Evolutionary conservation across 64 coral and sea anemone genomes (phyloP).

Genomic region (Pachyseris speciosa): DNA sequence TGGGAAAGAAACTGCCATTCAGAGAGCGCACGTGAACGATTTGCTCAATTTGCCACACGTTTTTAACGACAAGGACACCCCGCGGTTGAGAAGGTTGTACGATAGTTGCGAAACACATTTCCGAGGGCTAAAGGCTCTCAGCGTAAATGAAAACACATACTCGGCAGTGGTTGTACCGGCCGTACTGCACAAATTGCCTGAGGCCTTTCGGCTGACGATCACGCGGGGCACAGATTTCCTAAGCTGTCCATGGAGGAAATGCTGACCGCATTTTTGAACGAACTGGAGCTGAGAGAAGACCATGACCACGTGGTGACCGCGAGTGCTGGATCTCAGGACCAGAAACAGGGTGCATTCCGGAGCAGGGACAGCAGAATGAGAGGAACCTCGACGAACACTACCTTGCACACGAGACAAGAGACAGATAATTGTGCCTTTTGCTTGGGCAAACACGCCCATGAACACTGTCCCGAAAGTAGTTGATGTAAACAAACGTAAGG

Average conservation of each 20-base stretch:
- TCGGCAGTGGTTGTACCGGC: constrained; percentile 31
- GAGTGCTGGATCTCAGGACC: too few relatives aligned
- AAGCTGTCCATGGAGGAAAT: not conserved
- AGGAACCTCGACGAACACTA: not conserved
- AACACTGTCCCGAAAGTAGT: constrained; percentile 23
- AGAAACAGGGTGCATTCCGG: not conserved
- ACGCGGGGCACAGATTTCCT: not conserved
- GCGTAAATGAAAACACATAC: not conserved
- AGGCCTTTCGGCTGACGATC: constrained; percentile 22
- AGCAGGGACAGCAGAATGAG: not conserved
- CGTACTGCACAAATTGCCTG: constrained; percentile 15
- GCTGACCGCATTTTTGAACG: not conserved
- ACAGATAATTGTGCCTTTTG: constrained; percentile 34
- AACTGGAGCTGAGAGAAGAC: constrained; percentile 34
- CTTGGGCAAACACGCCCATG: not conserved
- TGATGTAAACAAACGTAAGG: not conserved
- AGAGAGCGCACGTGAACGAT: constrained; percentile 4
- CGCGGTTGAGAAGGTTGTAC: not conserved
- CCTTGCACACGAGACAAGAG: not conserved
- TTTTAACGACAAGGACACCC: not conserved
- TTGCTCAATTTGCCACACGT: not conserved
- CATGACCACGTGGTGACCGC: not conserved
- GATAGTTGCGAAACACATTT: constrained; percentile 7
- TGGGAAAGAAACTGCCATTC: not conserved
- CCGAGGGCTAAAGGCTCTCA: not conserved